Conservation (phyloP, 1,140 invertebrate species). For the Eulimnadia texana region DNA sequence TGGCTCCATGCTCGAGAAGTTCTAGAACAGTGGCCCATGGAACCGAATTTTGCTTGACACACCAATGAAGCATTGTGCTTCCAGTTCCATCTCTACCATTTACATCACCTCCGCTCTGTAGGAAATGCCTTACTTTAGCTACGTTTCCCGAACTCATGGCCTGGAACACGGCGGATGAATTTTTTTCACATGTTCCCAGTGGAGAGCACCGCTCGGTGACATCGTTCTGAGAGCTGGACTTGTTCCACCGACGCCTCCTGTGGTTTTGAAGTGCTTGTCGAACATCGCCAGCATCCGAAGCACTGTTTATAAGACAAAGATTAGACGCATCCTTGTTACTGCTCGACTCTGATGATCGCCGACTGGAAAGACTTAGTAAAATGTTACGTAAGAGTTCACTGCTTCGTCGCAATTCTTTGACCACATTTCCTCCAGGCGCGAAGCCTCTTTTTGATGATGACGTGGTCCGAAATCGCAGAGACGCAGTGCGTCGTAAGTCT, state of each 20-base stretch:
- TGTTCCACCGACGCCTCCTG: background rate
- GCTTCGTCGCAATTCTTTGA: conserved; percentile 30
- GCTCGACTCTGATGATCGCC: conserved; percentile 18
- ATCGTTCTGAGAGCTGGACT: background rate
- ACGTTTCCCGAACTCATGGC: conserved; percentile 26
- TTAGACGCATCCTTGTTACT: background rate
- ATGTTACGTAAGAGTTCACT: conserved; percentile 33
- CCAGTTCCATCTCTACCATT: conserved; percentile 33
- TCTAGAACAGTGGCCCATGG: conserved; percentile 36
- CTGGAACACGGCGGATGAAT: conserved; percentile 27
- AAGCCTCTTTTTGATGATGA: background rate
- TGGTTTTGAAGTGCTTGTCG: conserved; percentile 3
- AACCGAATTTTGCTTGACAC: conserved; percentile 33
- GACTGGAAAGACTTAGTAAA: conserved; percentile 28
- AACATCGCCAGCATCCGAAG: conserved; percentile 3
- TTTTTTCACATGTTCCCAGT: background rate
- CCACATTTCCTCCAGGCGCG: conserved; percentile 24
- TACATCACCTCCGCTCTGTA: conserved; percentile 27
- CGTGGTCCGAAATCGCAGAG: background rate
- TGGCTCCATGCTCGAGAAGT: conserved; percentile 37
- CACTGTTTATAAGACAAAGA: background rate
- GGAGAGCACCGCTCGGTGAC: conserved; percentile 3
- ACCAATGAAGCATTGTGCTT: conserved; percentile 40
- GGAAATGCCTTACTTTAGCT: conserved; percentile 27
- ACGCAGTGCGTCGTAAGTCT: background rate